Percentiles rank a stretch among this genome's conserved stretches.
These are phyloP conservation scores for Drosophila suzukii DNA, from an alignment of 1,140 invertebrate species.

Conservation along the genomic window DNA sequence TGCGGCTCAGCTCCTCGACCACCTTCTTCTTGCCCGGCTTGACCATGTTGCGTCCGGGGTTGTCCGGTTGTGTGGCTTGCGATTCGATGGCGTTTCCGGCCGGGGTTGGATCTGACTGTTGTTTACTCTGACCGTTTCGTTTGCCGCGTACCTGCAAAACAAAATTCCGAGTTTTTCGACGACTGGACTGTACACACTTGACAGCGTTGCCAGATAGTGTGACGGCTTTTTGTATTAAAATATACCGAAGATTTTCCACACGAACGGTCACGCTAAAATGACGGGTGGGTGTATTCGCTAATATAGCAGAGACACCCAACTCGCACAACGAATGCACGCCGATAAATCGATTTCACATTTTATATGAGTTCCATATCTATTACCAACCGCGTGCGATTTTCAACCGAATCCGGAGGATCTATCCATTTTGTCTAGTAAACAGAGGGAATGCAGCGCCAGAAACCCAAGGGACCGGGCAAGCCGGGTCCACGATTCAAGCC, in stretches of 20 bases:
- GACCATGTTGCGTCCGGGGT: constrained; percentile 23
- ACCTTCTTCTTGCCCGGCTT: constrained; percentile 61
- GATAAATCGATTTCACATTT: not conserved
- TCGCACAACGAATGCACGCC: too few species aligned
- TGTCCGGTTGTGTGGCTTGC: not conserved
- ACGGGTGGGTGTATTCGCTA: too few species aligned
- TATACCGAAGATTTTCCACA: too few species aligned
- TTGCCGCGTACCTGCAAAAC: constrained; percentile 27
- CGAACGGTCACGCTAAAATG: too few species aligned
- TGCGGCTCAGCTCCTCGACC: constrained; percentile 38
- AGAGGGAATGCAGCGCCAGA: constrained; percentile 56
- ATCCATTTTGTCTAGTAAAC: constrained; percentile 1
- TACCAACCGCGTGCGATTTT: constrained; percentile 26
- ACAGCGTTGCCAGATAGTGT: not conserved
- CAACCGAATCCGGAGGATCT: not conserved
- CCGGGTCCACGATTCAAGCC: constrained; percentile 20
- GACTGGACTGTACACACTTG: constrained; percentile 19
- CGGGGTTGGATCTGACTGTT: not conserved
- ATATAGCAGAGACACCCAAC: too few species aligned
- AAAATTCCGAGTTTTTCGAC: constrained; percentile 5
- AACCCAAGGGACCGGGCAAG: constrained; percentile 40
- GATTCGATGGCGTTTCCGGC: not conserved
- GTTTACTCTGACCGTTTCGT: constrained; percentile 1
- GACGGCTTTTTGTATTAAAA: too few species aligned
- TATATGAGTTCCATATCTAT: not conserved